A percentile compares a stretch with the other conserved stretches of the same genome.
These are phyloP conservation scores for Habroteleia sp. DNA, from an alignment of 2,888 invertebrate species.

Conservation along the genomic window DNA sequence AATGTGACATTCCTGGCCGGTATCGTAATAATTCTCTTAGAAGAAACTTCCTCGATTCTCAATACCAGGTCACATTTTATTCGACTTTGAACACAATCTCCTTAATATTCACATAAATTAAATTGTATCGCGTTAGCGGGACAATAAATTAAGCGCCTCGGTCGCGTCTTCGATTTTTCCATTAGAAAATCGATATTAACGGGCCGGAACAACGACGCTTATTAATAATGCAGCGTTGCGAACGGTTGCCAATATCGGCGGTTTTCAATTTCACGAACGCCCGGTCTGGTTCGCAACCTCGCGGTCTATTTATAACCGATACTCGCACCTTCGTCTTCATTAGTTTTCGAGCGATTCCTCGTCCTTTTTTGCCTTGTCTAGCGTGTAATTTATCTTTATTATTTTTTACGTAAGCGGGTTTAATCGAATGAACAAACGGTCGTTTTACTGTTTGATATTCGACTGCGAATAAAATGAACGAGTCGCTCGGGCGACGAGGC, in stretches of 20 bases:
- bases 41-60: constrained; percentile 47
- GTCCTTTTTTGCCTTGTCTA: constrained; percentile 2
- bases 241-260: constrained; percentile 7
- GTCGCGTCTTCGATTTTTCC: constrained; percentile 21
- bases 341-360: constrained; percentile 22
- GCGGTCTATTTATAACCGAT: constrained; percentile 23
- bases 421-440: constrained; percentile 54
- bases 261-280: constrained; percentile 24
- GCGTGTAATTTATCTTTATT: constrained; percentile 41
- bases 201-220: background rate
- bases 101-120: constrained; percentile 61
- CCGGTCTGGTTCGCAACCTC: constrained; percentile 11
- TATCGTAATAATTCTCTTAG: constrained; percentile 51
- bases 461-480: constrained; percentile 43
- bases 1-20: constrained; percentile 46
- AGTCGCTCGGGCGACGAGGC: constrained; percentile 48
- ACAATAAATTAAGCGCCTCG: constrained; percentile 21
- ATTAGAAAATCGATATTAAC: constrained; percentile 28
- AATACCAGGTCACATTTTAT: constrained; percentile 55
- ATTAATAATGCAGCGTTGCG: constrained; percentile 9
- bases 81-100: constrained; percentile 15
- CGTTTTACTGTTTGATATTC: constrained; percentile 58
- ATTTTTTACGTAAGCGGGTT: constrained; percentile 43
- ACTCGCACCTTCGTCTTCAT: constrained; percentile 33
- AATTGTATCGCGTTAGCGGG: constrained; percentile 33